These are phyloP conservation scores for Eurosta solidaginis DNA, from an alignment of 1,140 invertebrate species.

Conservation along the genomic window DNA sequence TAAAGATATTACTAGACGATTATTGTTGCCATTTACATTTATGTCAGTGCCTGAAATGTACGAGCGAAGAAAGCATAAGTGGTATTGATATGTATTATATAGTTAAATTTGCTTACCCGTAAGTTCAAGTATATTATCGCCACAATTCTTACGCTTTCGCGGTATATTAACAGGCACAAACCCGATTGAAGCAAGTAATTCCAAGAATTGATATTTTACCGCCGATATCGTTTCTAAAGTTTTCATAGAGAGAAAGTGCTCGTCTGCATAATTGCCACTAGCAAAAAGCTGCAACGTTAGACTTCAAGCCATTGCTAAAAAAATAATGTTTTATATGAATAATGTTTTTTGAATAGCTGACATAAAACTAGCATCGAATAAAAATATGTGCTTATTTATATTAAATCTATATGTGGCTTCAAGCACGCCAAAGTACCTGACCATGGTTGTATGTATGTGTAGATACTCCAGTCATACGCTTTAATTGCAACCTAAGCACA, in stretches of 20 bases:
- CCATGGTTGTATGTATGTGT: too few species aligned
- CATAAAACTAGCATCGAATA: too few species aligned
- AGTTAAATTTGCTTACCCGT: too few species aligned
- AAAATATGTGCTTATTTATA: too few species aligned
- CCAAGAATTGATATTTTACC: constrained; percentile 81
- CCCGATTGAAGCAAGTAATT: constrained; percentile 78
- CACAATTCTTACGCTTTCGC: too few species aligned
- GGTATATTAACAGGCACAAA: too few species aligned
- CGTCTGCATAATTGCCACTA: constrained; percentile 70
- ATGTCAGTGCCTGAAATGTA: constrained; percentile 74
- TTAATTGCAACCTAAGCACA: too few species aligned
- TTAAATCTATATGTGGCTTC: constrained; percentile 77
- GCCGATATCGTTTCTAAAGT: constrained; percentile 75
- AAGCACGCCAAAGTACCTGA: too few species aligned
- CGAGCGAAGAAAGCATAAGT: constrained; percentile 41
- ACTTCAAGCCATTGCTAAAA: constrained; percentile 75
- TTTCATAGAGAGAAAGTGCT: constrained; percentile 76
- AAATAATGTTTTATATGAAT: constrained; percentile 1
- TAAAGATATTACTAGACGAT: too few species aligned
- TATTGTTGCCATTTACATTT: constrained; percentile 85
- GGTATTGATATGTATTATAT: constrained; percentile 66
- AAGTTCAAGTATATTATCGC: too few species aligned
- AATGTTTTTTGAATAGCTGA: not conserved
- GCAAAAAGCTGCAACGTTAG: constrained; percentile 65
- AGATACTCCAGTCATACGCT: too few species aligned